phyloP scores from a whole-genome alignment of 2,113 vertebrate genomes.

The Papio anubis region DNA sequence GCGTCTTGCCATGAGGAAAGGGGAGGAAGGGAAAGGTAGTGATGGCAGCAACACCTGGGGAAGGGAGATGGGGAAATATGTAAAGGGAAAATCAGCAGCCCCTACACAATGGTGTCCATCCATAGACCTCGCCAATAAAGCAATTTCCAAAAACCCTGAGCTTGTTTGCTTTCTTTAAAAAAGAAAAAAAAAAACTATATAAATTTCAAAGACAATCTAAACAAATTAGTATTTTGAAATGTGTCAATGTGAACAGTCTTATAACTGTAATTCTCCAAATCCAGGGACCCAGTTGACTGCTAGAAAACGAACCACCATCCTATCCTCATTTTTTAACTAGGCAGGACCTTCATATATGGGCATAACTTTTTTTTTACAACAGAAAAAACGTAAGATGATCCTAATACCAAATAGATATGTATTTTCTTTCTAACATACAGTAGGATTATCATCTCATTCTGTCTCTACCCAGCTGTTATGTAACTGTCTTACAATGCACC shows the following conservation, averaged over 20 bases:
- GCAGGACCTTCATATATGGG: neutral
- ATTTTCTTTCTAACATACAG: neutral
- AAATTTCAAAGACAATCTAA: neutral
- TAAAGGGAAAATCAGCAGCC: constrained; percentile 77
- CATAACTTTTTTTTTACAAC: neutral
- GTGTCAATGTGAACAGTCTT: neutral
- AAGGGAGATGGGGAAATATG: constrained; percentile 79
- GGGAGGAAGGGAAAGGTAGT: constrained; percentile 78
- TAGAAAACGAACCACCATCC: neutral
- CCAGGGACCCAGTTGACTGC: neutral
- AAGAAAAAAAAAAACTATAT: neutral
- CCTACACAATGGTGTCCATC: constrained; percentile 64
- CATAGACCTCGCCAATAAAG: constrained; percentile 60
- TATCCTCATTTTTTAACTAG: neutral
- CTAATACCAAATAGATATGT: neutral
- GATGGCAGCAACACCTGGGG: constrained; percentile 81
- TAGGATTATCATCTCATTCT: neutral
- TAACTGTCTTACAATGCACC: neutral
- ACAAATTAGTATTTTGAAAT: neutral
- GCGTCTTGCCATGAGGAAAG: constrained; percentile 82
- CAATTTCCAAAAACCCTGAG: neutral
- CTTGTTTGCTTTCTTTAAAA: neutral
- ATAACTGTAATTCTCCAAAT: neutral
- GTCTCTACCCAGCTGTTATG: neutral
- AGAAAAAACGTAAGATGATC: neutral